Percentiles rank a stretch among this genome's conserved stretches.
These are phyloP conservation scores for Caenorhabditis imperialis DNA, from an alignment of 2,888 invertebrate species.

Conservation along the genomic window DNA sequence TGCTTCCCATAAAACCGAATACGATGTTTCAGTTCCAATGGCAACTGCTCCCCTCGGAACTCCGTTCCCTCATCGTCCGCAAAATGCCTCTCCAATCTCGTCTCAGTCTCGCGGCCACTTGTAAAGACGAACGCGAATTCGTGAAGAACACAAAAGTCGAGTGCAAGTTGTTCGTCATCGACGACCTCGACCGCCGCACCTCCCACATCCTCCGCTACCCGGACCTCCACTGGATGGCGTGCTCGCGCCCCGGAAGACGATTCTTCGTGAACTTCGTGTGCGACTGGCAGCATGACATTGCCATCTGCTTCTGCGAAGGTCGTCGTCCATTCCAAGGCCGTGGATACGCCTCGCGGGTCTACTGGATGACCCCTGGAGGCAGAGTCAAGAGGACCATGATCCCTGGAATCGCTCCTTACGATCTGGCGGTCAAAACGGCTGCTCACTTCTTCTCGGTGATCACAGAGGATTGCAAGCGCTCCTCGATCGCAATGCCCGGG, in stretches of 20 bases:
- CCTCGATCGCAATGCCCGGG: constrained; percentile 22
- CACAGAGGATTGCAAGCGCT: constrained; percentile 28
- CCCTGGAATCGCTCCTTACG: constrained; percentile 9
- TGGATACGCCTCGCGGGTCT: constrained; percentile 11
- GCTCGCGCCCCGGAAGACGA: constrained; percentile 7
- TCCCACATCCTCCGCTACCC: constrained; percentile 25
- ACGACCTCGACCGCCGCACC: constrained; percentile 20
- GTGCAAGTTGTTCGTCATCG: constrained; percentile 32
- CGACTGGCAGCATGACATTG: constrained; percentile 37
- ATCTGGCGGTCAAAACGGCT: constrained; percentile 19
- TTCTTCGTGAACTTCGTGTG: constrained; percentile 34
- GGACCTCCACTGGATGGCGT: constrained; percentile 17
- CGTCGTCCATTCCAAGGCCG: constrained; percentile 14
- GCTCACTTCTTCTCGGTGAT: constrained; percentile 18
- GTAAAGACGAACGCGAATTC: constrained; percentile 24
- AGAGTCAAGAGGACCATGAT: constrained; percentile 24
- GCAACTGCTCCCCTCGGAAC: constrained; percentile 9
- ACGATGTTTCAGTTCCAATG: constrained; percentile 30
- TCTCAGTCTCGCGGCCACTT: constrained; percentile 18
- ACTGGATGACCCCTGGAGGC: constrained; percentile 24
- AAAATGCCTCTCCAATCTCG: constrained; percentile 29
- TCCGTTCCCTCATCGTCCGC: constrained; percentile 16
- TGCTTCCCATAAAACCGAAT: not conserved
- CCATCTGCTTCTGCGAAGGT: constrained; percentile 31
- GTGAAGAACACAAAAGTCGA: constrained; percentile 17